These are phyloP conservation scores for Trididemnum clinides DNA, from an alignment of 23 tunicate species.

Conservation along the genomic window DNA sequence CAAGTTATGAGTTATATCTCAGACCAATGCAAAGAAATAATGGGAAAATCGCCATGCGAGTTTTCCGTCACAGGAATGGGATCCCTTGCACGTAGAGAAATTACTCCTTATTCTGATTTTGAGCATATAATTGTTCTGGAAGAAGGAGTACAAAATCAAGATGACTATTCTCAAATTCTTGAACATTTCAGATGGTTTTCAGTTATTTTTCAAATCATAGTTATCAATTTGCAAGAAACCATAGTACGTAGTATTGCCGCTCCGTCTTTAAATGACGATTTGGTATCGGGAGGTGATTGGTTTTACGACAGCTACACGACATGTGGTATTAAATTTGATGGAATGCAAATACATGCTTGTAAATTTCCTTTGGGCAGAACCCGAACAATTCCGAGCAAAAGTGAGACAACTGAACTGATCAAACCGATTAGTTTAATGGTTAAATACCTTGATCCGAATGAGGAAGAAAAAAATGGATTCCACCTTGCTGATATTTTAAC, in stretches of 20 bases:
- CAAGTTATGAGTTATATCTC: not conserved
- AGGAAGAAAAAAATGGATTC: conserved; percentile 21
- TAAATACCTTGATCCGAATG: conserved; percentile 7
- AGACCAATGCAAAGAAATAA: not conserved
- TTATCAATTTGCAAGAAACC: not conserved
- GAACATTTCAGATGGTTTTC: conserved; percentile 49
- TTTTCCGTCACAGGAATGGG: not conserved
- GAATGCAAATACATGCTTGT: not conserved
- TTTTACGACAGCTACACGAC: not conserved
- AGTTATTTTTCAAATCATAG: conserved; percentile 10
- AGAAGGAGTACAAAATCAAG: not conserved
- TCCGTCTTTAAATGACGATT: not conserved
- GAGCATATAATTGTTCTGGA: conserved; percentile 44
- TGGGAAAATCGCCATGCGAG: not conserved
- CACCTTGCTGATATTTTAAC: conserved; percentile 40
- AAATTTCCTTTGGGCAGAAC: not conserved
- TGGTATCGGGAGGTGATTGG: not conserved
- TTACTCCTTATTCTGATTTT: conserved; percentile 65
- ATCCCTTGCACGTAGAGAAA: conserved; percentile 49
- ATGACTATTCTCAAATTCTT: not conserved
- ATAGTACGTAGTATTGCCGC: not conserved
- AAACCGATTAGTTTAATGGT: conserved; percentile 32
- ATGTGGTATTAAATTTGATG: not conserved
- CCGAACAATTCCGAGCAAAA: not conserved
- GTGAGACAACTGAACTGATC: conserved; percentile 13